phyloP scores from a whole-genome alignment of 2,888 invertebrate genomes.

The Branchellion lobata region DNA sequence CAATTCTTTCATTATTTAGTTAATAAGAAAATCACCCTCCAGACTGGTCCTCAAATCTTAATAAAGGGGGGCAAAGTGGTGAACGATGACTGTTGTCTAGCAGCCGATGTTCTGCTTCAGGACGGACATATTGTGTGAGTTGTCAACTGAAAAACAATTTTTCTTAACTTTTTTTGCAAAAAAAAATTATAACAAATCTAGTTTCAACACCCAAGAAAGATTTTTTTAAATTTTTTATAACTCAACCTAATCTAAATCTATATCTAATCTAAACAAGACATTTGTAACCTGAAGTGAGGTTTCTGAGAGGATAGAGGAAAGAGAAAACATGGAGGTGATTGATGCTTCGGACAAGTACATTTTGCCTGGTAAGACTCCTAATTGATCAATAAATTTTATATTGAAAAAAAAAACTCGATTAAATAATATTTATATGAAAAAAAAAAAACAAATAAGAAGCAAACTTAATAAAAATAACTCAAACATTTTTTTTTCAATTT shows the following conservation, averaged over 20 bases:
- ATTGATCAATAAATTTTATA: no score
- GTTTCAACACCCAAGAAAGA: not conserved
- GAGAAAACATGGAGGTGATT: conserved; percentile 86
- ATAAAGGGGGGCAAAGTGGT: conserved; percentile 94
- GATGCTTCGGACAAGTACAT: conserved; percentile 89
- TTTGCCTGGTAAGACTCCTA: conserved; percentile 69
- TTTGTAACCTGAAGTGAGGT: conserved; percentile 70
- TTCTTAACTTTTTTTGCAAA: not conserved
- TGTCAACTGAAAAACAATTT: no score
- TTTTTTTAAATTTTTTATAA: no score
- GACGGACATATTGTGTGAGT: conserved; percentile 92
- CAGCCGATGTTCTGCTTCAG: conserved; percentile 91
- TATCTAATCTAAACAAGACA: not conserved
- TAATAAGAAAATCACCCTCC: not conserved
- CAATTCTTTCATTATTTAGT: not conserved
- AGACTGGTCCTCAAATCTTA: conserved; percentile 63
- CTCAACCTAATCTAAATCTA: not conserved
- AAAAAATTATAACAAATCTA: not conserved
- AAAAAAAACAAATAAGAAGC: no score
- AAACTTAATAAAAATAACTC: no score
- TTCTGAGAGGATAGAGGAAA: conserved; percentile 68
- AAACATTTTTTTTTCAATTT: no score
- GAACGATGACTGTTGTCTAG: conserved; percentile 84
- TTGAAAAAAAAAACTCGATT: no score
- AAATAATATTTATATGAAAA: no score